These are phyloP conservation scores for Coregonus suidteri DNA, from an alignment of 2,797 vertebrate genomes.

Conservation along the genomic window DNA sequence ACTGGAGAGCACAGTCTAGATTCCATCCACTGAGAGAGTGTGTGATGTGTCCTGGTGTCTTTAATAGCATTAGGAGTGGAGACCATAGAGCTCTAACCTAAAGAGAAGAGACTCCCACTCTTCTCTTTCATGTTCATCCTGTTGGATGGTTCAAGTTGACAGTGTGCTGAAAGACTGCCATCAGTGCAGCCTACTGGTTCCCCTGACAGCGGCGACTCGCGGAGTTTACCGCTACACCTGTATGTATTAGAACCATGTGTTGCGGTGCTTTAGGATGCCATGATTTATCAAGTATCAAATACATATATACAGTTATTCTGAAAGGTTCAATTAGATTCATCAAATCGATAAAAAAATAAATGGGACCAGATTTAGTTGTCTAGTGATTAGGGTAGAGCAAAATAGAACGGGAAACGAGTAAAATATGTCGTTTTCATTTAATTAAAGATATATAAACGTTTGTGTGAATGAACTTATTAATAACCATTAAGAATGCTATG, in stretches of 20 bases:
- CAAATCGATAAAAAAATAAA: no score
- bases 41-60: conserved; percentile 68
- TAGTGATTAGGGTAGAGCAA: no score
- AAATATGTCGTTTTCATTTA: no score
- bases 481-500: no score
- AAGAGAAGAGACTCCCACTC: conserved; percentile 74
- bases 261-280: conserved; percentile 61
- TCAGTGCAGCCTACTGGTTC: conserved; percentile 47
- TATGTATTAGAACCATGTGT: no score
- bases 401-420: no score
- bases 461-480: no score
- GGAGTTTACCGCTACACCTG: no score
- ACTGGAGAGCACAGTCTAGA: not conserved
- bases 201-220: no score
- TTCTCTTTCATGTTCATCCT: conserved; percentile 79
- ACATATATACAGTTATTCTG: not conserved
- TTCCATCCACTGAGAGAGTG: conserved; percentile 55
- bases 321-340: not conserved
- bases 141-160: conserved; percentile 77
- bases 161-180: conserved; percentile 74
- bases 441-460: no score
- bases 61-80: conserved; percentile 74
- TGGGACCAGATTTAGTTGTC: no score
- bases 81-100: conserved; percentile 71
- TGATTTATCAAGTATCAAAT: conserved; percentile 17